Percentiles rank a stretch among this genome's conserved stretches.
Evolutionary conservation across 2,797 vertebrate genomes (phyloP).

Genomic region (Catamblyrhynchus diadema): DNA sequence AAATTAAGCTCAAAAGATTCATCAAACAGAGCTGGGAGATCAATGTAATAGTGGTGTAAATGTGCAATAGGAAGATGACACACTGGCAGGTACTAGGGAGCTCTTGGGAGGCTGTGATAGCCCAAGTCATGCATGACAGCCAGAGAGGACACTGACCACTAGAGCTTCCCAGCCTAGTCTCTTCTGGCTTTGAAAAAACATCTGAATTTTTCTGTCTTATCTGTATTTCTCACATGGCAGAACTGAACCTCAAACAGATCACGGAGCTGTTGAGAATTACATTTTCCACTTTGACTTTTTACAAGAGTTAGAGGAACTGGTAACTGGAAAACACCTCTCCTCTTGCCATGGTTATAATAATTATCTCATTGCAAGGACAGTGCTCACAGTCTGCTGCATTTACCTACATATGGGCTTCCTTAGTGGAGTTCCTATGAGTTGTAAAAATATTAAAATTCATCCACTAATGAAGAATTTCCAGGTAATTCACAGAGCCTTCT

Average conservation of each 20-base stretch:
- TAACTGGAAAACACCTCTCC: neutral
- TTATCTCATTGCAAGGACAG: neutral
- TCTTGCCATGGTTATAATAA: neutral
- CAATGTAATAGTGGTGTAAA: conserved; percentile 18
- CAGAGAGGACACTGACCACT: neutral
- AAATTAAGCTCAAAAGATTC: conserved; percentile 57
- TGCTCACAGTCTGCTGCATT: neutral
- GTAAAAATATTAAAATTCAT: neutral
- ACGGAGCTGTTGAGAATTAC: neutral
- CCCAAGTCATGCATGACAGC: conserved; percentile 12
- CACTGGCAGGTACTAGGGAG: conserved; percentile 41
- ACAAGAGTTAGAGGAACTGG: neutral
- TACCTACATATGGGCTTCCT: neutral
- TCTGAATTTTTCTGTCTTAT: neutral
- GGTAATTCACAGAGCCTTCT: neutral
- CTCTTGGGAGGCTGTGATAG: neutral
- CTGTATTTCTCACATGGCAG: neutral
- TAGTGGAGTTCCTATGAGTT: neutral
- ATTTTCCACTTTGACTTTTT: neutral
- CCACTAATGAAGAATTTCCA: neutral
- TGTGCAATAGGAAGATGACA: conserved; percentile 10
- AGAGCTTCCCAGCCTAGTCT: neutral
- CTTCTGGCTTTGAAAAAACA: conserved; percentile 1
- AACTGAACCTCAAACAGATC: neutral
- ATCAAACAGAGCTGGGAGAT: conserved; percentile 11